Conservation (phyloP, 2,888 invertebrate species). For the Plebejus anna region DNA sequence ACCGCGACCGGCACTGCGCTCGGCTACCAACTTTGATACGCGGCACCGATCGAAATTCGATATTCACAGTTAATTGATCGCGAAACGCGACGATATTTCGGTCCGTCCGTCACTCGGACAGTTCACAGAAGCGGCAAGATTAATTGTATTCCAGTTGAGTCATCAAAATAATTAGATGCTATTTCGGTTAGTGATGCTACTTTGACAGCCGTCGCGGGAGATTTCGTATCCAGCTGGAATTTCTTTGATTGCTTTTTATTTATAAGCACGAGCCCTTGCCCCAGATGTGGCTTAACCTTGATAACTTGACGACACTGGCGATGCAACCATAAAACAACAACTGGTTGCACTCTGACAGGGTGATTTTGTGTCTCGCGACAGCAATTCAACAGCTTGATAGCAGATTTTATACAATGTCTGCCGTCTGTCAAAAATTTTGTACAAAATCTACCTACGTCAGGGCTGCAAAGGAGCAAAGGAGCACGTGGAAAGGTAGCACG, state of each 20-base stretch:
- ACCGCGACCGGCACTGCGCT: constrained; percentile 57
- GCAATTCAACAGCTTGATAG: too few relatives aligned
- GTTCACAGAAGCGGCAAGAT: constrained; percentile 79
- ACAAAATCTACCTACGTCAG: too few relatives aligned
- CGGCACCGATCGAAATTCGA: constrained; percentile 78
- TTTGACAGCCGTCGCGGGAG: constrained; percentile 80
- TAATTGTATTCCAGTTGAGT: constrained; percentile 80
- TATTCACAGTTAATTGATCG: constrained; percentile 77
- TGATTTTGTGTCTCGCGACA: not conserved
- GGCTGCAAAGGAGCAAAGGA: too few relatives aligned
- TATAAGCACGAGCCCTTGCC: constrained; percentile 37
- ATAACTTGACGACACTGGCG: not conserved
- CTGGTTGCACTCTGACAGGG: not conserved
- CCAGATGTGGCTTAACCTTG: constrained; percentile 39
- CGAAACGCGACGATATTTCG: constrained; percentile 78
- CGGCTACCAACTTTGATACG: constrained; percentile 71
- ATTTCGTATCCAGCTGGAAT: constrained; percentile 60
- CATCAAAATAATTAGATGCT: constrained; percentile 81
- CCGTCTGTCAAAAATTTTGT: not conserved
- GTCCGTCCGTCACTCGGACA: constrained; percentile 77
- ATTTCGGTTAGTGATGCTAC: constrained; percentile 79
- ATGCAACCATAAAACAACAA: not conserved
- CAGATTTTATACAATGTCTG: not conserved
- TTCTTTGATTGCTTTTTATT: constrained; percentile 66
- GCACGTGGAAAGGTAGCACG: too few relatives aligned